Evolutionary conservation across 2,797 vertebrate genomes (phyloP), one percentile per base, ranked within the genome.

Genomic region (Hybognathus amarus): DNA sequence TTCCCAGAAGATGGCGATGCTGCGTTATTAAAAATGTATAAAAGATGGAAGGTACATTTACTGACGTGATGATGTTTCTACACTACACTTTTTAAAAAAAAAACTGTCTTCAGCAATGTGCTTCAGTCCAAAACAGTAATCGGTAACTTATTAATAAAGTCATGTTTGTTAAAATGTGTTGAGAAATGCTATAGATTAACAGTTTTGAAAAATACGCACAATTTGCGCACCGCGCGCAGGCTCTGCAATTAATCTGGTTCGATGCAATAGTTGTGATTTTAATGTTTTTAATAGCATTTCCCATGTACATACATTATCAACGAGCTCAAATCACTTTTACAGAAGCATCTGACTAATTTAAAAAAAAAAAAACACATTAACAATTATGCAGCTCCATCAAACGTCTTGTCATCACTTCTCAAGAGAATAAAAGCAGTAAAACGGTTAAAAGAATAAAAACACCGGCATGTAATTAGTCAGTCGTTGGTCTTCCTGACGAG

Each of bases 1-100:
- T 50, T 79, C 82, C 89, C 89, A 89, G 88, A 88, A 90, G 88
- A 89, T 87, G 88, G 88, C 88, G 89, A 89, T 87, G 78, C 86
- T 83, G 89, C 80, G 68, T 86, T 87, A 84, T 47, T 70, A 61
- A 85, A 67, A 50, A 52, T 54, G 74, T 30, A 11, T 3, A 47
- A 77, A 78, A 59, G 61, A 47, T 36, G 52, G 40, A 45, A 13
- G 11, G 30, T n/a, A 24, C 54, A 78, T 61, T 30, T 56, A 30
- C 11, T 42, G 47, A 68, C 9, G 54, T 2, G 47, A 70, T 45
- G 79, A 45, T 40, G 33, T n/a, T 4, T 52, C 40, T 54, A 66
- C 10, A 47, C 12, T 4, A 71, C 45, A 36, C 8, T 6, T 59
- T 36, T 79, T 78, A 30, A 17, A 18, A n/a, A 33, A 30, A 17